These are phyloP conservation scores for Dryomyza anilis DNA, from an alignment of 2,888 invertebrate genomes.

Conservation along the genomic window DNA sequence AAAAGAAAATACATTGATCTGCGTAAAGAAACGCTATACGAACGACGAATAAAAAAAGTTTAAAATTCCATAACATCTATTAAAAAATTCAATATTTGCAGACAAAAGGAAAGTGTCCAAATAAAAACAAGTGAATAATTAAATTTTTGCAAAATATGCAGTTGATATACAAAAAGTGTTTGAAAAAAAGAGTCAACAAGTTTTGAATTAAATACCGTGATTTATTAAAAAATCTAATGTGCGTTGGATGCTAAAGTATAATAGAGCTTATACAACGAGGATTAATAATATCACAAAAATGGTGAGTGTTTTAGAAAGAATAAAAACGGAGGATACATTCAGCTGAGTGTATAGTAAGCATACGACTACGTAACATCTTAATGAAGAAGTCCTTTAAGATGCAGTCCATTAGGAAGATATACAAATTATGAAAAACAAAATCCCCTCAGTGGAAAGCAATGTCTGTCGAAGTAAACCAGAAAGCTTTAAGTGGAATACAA, in stretches of 20 bases:
- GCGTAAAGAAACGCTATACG: not conserved
- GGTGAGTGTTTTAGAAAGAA: conserved; percentile 10
- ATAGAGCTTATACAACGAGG: too few species aligned
- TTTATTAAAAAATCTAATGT: not conserved
- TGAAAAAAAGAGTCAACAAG: not conserved
- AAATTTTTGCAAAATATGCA: not conserved
- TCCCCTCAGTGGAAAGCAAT: too few species aligned
- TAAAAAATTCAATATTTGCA: not conserved
- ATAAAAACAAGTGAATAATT: not conserved
- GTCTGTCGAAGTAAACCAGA: too few species aligned
- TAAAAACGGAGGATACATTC: too few species aligned
- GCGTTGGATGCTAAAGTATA: not conserved
- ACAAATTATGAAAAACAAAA: too few species aligned
- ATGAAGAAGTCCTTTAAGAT: too few species aligned
- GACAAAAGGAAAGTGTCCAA: not conserved
- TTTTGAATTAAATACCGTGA: too few species aligned
- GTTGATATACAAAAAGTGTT: not conserved
- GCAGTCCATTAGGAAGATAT: not conserved
- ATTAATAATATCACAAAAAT: not conserved
- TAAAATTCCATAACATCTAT: not conserved
- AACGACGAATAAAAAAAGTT: not conserved
- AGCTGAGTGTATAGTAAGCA: too few species aligned
- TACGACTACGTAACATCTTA: too few species aligned
- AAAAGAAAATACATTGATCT: too few species aligned
- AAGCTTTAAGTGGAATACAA: too few species aligned